Base-by-base conservation (phyloP, 2,888 invertebrate genomes). In the Eilema sororculum region DNA sequence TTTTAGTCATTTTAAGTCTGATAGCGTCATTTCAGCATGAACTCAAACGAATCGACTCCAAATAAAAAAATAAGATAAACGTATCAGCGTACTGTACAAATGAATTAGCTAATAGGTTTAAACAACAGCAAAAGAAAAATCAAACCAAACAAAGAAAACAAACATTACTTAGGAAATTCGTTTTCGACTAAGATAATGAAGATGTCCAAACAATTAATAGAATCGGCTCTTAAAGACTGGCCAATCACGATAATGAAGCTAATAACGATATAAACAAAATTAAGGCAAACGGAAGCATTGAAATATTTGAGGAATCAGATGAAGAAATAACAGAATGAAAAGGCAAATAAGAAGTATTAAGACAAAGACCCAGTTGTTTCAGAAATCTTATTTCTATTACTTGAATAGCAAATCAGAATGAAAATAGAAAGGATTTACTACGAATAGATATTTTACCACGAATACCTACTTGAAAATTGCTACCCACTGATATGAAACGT, bases 221-320 rank as follows among this genome's bases (percentile, higher is more conserved):
- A 81, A 78, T 78, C 74, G 71, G 73, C 77, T 74, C 78, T 78
- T 77, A 77, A 76, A 77, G 72, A 76, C 73, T 70, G 70, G 73
- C 74, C 79, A 79, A 80, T 80, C 78, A 77, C 81, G 86, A 90
- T 89, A 90, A 52, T 52, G n/a, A 52, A 2, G 9, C n/a, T n/a
- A 52, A 52, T 9, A 52, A 52, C 52, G 8, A 52, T n/a, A 52
- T 0, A n/a, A 46, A 46, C 4, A 52, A 9, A 9, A 52, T 52
- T 6, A n/a, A 6, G 8, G n/a, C 52, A n/a, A 52, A 52, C 9
- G n/a, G n/a, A 52, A 52, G 0, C 2, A 9, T 52, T n/a, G 9
- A 52, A 9, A n/a, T 9, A 52, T 52, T 52, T n/a, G 5, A 8
- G n/a, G 20, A n/a, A n/a, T 52, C n/a, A n/a, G 52, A 52, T n/a